Evolutionary conservation across 2,113 vertebrate species (phyloP), one percentile per base, ranked within the genome.

Genomic region (Rhinichthys klamathensis): DNA sequence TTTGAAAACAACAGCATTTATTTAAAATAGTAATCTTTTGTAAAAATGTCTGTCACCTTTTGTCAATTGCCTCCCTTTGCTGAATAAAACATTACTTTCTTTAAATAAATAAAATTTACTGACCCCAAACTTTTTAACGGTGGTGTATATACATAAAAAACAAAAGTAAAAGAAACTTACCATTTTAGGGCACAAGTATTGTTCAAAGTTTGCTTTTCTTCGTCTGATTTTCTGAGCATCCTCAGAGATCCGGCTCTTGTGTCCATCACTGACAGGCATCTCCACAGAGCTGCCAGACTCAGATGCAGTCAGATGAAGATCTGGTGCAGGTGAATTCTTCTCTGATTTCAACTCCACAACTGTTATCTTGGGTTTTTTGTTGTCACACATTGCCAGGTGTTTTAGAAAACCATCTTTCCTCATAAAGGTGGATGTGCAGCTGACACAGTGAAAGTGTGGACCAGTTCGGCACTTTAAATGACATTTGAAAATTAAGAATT

Each of bases 371-470:
- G 61, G 1, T 21, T 67, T 51, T 51, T 81, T 81, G 79, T 12
- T 67, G 16, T 81, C 79, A 32, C 79, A 81, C 79, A 51, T 69
- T 0, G 12, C 25, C 3, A 81, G 16, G 27, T 81, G 79, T 30
- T 81, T 81, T n/a, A 81, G 46, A 69, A 81, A 81, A 51, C 79
- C 61, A 51, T 81, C 79, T 69, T 69, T 81, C 41, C 79, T 81
- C 79, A 81, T 51, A 25, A 81, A 69, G 32, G 79, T 81, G 61
- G 79, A 81, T 32, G 38, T 54, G 44, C 79, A 81, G 44, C 60
- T 81, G 18, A 81, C 3, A 4, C 79, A 81, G 61, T 81, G 79
- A 51, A 67, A 81, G 61, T 81, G 79, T 32, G 79, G 61, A 69
- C 61, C 60, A 81, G 16, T 4, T 67, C 79, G 9, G 61, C 79